phyloP scores from a whole-genome alignment of 2,797 vertebrate genomes.

The Natrix natrix region DNA sequence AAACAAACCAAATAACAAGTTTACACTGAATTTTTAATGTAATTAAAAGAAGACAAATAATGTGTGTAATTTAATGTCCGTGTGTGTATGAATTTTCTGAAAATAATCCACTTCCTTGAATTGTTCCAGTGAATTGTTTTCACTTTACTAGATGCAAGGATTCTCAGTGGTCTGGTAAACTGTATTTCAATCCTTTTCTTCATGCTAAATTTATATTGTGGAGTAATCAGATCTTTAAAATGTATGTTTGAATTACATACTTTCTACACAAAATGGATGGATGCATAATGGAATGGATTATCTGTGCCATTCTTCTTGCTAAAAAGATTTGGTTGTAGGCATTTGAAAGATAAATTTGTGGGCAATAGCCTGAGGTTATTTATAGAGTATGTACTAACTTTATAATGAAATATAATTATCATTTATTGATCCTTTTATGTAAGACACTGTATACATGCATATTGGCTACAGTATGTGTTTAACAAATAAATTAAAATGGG shows the following conservation, averaged over 20 bases:
- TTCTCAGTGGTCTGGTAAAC: neutral
- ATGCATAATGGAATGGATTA: neutral
- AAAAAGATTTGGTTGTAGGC: neutral
- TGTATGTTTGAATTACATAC: neutral
- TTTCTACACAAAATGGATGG: neutral
- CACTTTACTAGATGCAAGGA: neutral
- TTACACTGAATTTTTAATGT: neutral
- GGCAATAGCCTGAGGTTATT: neutral
- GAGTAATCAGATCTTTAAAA: neutral
- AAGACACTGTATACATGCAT: neutral
- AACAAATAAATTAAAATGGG: neutral
- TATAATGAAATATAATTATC: neutral
- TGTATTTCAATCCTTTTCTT: neutral
- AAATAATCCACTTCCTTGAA: neutral
- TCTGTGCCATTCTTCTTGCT: neutral
- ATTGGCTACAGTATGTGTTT: neutral
- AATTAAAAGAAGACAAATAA: neutral
- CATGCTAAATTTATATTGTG: neutral
- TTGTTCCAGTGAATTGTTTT: neutral
- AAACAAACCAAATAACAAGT: neutral
- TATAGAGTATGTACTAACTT: neutral
- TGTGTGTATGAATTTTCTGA: neutral
- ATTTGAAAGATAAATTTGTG: neutral
- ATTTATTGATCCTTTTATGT: neutral
- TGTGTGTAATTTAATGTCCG: neutral